Evolutionary conservation across 2,797 vertebrate genomes (phyloP).

Genomic region (Cetoscarus ocellatus): DNA sequence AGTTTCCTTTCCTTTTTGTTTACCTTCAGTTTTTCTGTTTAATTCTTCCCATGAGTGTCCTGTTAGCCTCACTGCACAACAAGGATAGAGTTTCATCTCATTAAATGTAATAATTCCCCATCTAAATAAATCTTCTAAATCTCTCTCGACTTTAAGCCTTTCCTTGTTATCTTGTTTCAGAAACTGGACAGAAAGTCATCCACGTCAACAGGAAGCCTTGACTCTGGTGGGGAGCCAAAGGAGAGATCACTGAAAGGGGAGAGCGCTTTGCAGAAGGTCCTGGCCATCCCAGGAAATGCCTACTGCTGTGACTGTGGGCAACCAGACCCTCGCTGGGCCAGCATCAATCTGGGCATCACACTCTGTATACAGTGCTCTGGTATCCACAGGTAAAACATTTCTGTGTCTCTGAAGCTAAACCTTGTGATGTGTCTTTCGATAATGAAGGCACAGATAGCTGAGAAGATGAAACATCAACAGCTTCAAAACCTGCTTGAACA

Average conservation of each 20-base stretch:
- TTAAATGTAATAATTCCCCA: neutral
- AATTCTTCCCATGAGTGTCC: neutral
- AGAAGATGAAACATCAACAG: neutral
- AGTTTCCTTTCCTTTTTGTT: neutral
- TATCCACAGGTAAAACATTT: slow-evolving; percentile 80
- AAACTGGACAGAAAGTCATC: slow-evolving; percentile 95
- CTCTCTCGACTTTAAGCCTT: neutral
- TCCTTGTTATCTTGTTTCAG: slow-evolving; percentile 59
- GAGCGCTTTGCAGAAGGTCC: slow-evolving; percentile 92
- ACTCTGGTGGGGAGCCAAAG: slow-evolving; percentile 90
- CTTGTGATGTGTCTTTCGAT: neutral
- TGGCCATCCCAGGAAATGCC: slow-evolving; percentile 91
- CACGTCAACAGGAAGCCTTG: slow-evolving; percentile 92
- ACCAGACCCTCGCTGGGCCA: slow-evolving; percentile 96
- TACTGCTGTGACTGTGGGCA: slow-evolving; percentile 96
- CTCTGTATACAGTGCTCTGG: slow-evolving; percentile 91
- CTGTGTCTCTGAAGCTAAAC: neutral
- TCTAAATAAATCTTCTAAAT: neutral
- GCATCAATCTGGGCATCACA: slow-evolving; percentile 97
- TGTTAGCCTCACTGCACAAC: neutral
- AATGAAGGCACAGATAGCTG: neutral
- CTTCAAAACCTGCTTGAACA: too few relatives aligned
- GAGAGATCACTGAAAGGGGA: slow-evolving; percentile 94
- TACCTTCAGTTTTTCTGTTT: neutral
- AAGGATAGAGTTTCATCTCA: neutral